Evolutionary conservation across 2,113 vertebrate species (phyloP), one percentile per base, ranked within the genome.

Genomic region (Syngnathus floridae): DNA sequence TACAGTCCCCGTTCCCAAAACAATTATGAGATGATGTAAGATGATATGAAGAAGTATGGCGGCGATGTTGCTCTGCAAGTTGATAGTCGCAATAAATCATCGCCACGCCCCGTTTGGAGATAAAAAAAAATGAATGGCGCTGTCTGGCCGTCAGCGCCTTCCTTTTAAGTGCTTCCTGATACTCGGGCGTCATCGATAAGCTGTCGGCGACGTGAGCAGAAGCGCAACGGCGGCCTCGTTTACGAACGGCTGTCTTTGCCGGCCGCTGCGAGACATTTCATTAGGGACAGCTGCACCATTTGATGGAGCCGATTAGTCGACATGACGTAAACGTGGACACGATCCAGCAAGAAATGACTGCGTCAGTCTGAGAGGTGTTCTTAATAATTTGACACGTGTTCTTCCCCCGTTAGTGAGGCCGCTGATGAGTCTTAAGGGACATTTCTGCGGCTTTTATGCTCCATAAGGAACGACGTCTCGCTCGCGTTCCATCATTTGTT

Each of bases 401-500:
- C 54, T 56, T 31, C 35, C 52, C 26, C 54, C 54, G 13, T 31
- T 35, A 14, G 31, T 17, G 54, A 35, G 54, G 5, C 26, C 54
- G 2, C 54, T 7, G 13, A 35, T 17, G 40, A 38, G 57, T 16
- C 38, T 41, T 37, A 16, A 46, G 58, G 22, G 52, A 26, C 14
- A 43, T 54, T 64, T 26, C 38, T 69, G 11, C 79, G 59, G 69
- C 75, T 74, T 76, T 82, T 70, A 64, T 51, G 78, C 67, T 75
- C 70, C 65, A 75, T 72, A 56, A 35, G 54, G 73, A 67, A 81
- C 73, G 82, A 82, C 75, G 77, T 81, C 74, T 76, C 78, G 79
- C 82, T 82, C 76, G 62, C 65, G 61, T 75, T 84, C 72, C 71
- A 54, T 75, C 37, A 7, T 74, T 78, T 82, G 81, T 85, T 74